Evolutionary conservation across 2,888 invertebrate genomes (phyloP).

Genomic region (Eristalis intricaria): DNA sequence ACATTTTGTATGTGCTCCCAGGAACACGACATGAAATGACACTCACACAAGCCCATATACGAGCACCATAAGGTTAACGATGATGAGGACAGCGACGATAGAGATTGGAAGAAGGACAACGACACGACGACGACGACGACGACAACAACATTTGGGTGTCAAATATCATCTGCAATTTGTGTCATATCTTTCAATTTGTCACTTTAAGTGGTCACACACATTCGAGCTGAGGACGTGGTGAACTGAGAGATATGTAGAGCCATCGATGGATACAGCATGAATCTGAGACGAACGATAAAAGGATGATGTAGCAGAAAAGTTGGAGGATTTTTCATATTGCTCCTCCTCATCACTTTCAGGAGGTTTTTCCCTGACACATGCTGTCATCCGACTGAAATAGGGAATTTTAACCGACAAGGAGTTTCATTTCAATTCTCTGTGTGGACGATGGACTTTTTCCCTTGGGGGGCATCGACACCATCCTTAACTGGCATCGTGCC

Average conservation of each 20-base stretch:
- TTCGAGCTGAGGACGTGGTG: constrained; percentile 2
- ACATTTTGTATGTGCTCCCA: background rate
- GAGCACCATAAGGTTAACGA: background rate
- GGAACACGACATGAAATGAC: background rate
- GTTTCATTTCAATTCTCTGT: constrained; percentile 33
- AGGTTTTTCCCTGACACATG: constrained; percentile 41
- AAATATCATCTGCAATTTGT: constrained; percentile 72
- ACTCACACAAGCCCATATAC: background rate
- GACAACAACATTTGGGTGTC: constrained; percentile 71
- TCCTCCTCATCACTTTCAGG: constrained; percentile 4
- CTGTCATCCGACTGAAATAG: constrained; percentile 22
- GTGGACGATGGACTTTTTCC: constrained; percentile 37
- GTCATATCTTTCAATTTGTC: constrained; percentile 72
- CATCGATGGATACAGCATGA: constrained; percentile 1
- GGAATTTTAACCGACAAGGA: constrained; percentile 19
- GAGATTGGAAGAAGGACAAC: background rate
- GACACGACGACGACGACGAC: constrained; percentile 17
- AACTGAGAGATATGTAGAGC: background rate
- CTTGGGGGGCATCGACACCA: constrained; percentile 53
- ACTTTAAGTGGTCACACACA: constrained; percentile 71
- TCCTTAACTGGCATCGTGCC: background rate
- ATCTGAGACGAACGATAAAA: constrained; percentile 54
- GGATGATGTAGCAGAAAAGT: constrained; percentile 65
- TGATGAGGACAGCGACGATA: background rate
- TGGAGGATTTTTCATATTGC: constrained; percentile 9